Percentiles rank a stretch among this genome's conserved stretches.
phyloP scores from a whole-genome alignment of 2,113 vertebrate species.

The Recurvirostra avosetta region DNA sequence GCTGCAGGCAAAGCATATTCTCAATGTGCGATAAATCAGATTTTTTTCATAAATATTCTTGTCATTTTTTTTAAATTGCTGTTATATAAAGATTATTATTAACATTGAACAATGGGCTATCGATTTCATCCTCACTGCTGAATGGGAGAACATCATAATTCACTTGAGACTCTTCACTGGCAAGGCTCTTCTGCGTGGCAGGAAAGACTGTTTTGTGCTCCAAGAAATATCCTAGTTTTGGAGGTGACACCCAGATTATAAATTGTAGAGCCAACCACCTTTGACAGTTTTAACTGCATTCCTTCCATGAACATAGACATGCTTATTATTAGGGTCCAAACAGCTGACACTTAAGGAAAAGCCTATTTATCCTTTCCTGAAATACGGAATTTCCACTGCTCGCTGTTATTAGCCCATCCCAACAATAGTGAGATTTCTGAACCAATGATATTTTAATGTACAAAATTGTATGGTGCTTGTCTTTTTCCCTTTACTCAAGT shows the following conservation, averaged over 20 bases:
- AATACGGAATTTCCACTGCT: not conserved
- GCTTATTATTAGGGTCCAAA: not conserved
- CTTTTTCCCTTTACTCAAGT: not conserved
- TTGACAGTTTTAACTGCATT: not conserved
- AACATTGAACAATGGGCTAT: slow-evolving; percentile 25
- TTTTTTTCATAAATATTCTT: slow-evolving; percentile 46
- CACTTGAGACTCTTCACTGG: not conserved
- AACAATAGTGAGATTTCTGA: not conserved
- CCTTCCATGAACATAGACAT: not conserved
- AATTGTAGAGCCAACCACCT: not conserved
- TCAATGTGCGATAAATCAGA: slow-evolving; percentile 12
- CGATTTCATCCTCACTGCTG: not conserved
- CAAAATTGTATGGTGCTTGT: not conserved
- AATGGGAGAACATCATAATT: not conserved
- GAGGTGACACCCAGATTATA: not conserved
- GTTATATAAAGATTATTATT: slow-evolving; percentile 44
- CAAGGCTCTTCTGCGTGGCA: not conserved
- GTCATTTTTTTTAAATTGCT: not conserved
- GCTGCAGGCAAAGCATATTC: slow-evolving; percentile 58
- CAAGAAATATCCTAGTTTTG: not conserved
- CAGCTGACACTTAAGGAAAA: not conserved
- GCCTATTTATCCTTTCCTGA: not conserved
- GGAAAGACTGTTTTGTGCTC: not conserved
- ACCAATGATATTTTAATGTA: not conserved
- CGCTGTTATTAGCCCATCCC: not conserved